Evolutionary conservation across 2,113 vertebrate genomes (phyloP).

Genomic region (Oenanthe oenanthe): DNA sequence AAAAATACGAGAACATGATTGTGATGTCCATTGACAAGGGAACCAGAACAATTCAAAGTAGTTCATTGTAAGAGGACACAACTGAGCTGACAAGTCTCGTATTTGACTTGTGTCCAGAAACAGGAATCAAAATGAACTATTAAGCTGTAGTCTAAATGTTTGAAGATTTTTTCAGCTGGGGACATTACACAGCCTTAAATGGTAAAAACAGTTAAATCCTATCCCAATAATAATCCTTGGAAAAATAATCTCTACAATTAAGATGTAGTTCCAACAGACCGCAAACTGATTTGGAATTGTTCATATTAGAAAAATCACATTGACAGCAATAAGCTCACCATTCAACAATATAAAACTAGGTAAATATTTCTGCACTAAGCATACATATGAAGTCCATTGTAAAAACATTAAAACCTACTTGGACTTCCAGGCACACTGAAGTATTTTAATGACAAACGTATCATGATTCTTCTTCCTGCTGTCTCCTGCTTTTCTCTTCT

Average conservation of each 20-base stretch:
- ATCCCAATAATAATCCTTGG: constrained; percentile 34
- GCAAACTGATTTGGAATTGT: constrained; percentile 3
- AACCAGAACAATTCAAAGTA: background rate
- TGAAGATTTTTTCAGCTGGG: constrained; percentile 70
- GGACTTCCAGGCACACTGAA: background rate
- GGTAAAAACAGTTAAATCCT: constrained; percentile 49
- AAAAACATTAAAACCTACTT: constrained; percentile 37
- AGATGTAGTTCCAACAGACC: background rate
- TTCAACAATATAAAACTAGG: constrained; percentile 3
- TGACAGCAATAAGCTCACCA: background rate
- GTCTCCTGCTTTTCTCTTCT: constrained; percentile 30
- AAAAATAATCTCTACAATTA: constrained; percentile 15
- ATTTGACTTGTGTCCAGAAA: constrained; percentile 66
- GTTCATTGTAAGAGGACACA: constrained; percentile 42
- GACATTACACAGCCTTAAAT: constrained; percentile 54
- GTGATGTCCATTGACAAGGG: background rate
- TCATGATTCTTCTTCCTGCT: constrained; percentile 27
- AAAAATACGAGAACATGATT: background rate
- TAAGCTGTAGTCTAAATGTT: constrained; percentile 51
- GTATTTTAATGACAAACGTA: constrained; percentile 24
- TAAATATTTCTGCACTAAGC: background rate
- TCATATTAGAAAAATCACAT: background rate
- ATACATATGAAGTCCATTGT: background rate
- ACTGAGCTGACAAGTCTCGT: constrained; percentile 53
- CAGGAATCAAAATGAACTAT: constrained; percentile 58